Evolutionary conservation across 2,888 invertebrate species (phyloP).

Genomic region (Cerceris rybyensis): DNA sequence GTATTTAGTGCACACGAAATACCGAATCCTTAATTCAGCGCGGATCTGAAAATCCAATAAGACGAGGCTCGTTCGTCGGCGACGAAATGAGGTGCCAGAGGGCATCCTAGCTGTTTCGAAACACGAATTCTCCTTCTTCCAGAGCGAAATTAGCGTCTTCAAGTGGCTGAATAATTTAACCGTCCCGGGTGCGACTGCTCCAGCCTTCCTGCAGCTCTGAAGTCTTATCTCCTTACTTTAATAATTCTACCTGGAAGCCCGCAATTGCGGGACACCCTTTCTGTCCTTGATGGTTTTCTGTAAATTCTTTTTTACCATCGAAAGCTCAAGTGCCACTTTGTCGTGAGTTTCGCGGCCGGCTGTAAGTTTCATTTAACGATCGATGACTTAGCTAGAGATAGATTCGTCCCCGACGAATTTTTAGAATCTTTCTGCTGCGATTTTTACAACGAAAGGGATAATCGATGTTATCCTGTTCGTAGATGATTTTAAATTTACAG

Average conservation of each 20-base stretch:
- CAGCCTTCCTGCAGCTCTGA: constrained; percentile 1
- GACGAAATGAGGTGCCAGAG: constrained; percentile 38
- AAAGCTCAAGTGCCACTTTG: background rate
- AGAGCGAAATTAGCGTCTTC: constrained; percentile 65
- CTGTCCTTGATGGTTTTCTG: background rate
- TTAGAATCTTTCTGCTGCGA: no score
- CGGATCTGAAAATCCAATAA: constrained; percentile 57
- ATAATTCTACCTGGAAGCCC: constrained; percentile 52
- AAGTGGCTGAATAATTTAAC: constrained; percentile 64
- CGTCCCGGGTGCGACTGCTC: constrained; percentile 20
- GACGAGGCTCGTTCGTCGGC: constrained; percentile 39
- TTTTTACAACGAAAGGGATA: no score
- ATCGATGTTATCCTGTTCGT: no score
- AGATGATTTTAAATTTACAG: no score
- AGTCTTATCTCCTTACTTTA: constrained; percentile 46
- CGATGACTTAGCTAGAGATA: no score
- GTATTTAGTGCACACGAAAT: constrained; percentile 37
- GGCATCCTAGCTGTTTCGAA: constrained; percentile 14
- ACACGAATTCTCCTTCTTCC: constrained; percentile 27
- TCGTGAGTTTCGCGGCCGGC: no score
- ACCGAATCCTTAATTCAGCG: constrained; percentile 57
- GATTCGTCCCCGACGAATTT: no score
- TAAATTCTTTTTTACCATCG: background rate
- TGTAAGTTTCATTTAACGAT: no score
- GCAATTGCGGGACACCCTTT: constrained; percentile 51